These are phyloP conservation scores for Drosophila bocqueti DNA, from an alignment of 1,140 invertebrate genomes.

Conservation along the genomic window DNA sequence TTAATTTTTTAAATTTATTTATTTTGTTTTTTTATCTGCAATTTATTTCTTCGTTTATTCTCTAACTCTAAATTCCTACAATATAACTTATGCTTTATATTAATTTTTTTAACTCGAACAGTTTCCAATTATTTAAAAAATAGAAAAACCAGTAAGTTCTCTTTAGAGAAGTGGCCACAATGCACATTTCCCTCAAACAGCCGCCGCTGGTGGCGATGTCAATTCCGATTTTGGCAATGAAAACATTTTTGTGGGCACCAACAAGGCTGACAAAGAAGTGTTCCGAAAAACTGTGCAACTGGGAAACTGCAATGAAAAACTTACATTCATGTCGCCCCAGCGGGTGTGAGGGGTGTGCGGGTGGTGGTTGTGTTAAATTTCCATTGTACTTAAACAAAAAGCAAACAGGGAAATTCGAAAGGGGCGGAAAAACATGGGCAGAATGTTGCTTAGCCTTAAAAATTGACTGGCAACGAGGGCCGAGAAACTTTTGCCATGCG, in stretches of 20 bases:
- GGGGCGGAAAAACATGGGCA: slow-evolving; percentile 28
- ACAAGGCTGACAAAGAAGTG: slow-evolving; percentile 67
- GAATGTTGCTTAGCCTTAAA: slow-evolving; percentile 22
- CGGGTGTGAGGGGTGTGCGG: not conserved
- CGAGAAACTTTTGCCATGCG: slow-evolving; percentile 24
- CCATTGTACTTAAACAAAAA: slow-evolving; percentile 68
- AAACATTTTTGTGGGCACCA: slow-evolving; percentile 52
- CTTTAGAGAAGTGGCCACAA: slow-evolving; percentile 6
- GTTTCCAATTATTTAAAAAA: not conserved
- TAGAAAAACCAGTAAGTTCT: not conserved
- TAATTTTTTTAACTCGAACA: not conserved
- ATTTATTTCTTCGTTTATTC: not conserved
- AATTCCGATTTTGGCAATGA: slow-evolving; percentile 62
- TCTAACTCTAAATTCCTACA: not conserved
- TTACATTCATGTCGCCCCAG: slow-evolving; percentile 39
- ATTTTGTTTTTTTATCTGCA: too few relatives aligned
- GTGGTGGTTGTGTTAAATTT: slow-evolving; percentile 15
- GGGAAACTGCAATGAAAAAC: slow-evolving; percentile 61
- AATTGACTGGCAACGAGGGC: slow-evolving; percentile 25
- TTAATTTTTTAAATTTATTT: too few relatives aligned
- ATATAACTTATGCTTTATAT: not conserved
- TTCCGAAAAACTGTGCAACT: slow-evolving; percentile 31
- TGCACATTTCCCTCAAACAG: slow-evolving; percentile 25
- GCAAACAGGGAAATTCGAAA: slow-evolving; percentile 15
- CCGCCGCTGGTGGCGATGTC: slow-evolving; percentile 41